These are phyloP conservation scores for Lethrus apterus DNA, from an alignment of 1,140 invertebrate genomes.

Conservation along the genomic window DNA sequence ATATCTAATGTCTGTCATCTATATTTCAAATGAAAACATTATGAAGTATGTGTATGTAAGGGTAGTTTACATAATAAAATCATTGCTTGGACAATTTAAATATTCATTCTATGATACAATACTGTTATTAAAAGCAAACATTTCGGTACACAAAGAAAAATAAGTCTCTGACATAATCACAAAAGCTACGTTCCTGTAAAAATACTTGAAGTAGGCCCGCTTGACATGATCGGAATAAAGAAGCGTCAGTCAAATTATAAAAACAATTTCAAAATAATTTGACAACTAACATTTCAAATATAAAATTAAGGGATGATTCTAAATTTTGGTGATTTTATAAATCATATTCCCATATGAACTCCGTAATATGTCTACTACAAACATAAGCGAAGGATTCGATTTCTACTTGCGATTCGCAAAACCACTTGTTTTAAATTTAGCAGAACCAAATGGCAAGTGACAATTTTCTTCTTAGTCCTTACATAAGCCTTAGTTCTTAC, in stretches of 20 bases:
- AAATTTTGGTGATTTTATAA: conserved; percentile 15
- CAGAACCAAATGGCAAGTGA: conserved; percentile 33
- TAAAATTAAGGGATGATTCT: conserved; percentile 11
- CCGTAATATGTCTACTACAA: conserved; percentile 1
- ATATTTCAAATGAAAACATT: no score
- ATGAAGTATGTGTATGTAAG: no score
- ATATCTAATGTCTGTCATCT: no score
- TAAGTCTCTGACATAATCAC: no score
- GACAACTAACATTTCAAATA: conserved; percentile 10
- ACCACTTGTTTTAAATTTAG: conserved; percentile 36
- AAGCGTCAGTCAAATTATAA: conserved; percentile 8
- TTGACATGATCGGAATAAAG: conserved; percentile 1
- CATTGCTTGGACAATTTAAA: no score
- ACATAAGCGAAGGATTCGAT: conserved; percentile 30
- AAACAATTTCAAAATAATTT: conserved; percentile 14
- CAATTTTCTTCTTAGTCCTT: neutral
- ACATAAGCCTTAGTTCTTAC: conserved; percentile 1
- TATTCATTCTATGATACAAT: no score
- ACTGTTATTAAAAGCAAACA: no score
- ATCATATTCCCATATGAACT: conserved; percentile 5
- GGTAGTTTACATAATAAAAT: no score
- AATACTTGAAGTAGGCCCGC: conserved; percentile 9
- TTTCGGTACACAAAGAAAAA: no score
- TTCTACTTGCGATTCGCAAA: conserved; percentile 39
- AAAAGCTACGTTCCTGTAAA: neutral